Evolutionary conservation across 2,797 vertebrate species (phyloP).

Genomic region (Gephyroberyx darwinii): DNA sequence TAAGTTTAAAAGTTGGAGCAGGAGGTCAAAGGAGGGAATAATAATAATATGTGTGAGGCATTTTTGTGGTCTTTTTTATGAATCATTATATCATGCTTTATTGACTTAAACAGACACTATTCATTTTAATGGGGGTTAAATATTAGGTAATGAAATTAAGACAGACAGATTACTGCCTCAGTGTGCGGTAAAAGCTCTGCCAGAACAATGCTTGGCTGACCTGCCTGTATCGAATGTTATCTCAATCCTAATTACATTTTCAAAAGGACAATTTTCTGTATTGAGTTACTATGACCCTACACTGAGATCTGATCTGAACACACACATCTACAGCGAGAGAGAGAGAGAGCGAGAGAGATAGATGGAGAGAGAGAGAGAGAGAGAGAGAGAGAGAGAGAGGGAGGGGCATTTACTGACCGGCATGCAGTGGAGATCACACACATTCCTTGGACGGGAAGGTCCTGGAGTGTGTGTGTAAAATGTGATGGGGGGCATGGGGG

Average conservation of each 20-base stretch:
- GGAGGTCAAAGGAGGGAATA: neutral
- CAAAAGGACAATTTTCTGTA: slow-evolving; percentile 25
- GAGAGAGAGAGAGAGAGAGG: neutral
- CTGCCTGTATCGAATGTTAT: slow-evolving; percentile 32
- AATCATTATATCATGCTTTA: slow-evolving; percentile 1
- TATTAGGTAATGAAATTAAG: slow-evolving; percentile 49
- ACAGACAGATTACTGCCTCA: slow-evolving; percentile 29
- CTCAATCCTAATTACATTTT: slow-evolving; percentile 45
- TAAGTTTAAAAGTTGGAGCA: neutral
- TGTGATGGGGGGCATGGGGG: slow-evolving; percentile 1
- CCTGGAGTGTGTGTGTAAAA: slow-evolving; percentile 7
- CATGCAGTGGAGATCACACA: slow-evolving; percentile 41
- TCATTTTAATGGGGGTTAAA: slow-evolving; percentile 11
- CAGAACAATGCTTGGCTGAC: slow-evolving; percentile 33
- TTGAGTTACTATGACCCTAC: slow-evolving; percentile 24
- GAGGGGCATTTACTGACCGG: slow-evolving; percentile 55
- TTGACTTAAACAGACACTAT: neutral
- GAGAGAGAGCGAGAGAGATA: no score
- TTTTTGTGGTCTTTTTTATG: neutral
- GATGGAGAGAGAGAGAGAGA: no score
- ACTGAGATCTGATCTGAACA: slow-evolving; percentile 28
- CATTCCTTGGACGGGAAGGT: slow-evolving; percentile 48
- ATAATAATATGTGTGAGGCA: neutral
- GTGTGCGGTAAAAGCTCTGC: slow-evolving; percentile 14
- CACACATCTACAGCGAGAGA: slow-evolving; percentile 5